A percentile compares a stretch with the other conserved stretches of the same genome.
phyloP scores from a whole-genome alignment of 2,888 invertebrate genomes.

The Allolobophora icterica region DNA sequence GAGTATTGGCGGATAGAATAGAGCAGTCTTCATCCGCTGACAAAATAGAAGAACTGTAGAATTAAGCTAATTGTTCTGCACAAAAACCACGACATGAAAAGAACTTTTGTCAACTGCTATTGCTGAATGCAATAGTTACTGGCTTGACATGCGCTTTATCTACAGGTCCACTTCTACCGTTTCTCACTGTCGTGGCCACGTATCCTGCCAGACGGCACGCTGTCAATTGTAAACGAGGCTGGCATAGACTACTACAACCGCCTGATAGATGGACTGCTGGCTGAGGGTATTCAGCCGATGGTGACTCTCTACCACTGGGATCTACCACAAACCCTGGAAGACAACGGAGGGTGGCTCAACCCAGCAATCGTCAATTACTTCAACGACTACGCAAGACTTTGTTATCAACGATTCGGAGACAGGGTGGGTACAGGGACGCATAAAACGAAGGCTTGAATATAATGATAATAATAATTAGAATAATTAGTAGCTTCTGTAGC shows the following conservation, averaged over 20 bases:
- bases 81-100: too few species aligned
- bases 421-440: constrained; percentile 52
- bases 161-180: constrained; percentile 62
- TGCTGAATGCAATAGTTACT: background rate
- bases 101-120: background rate
- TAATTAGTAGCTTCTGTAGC: too few species aligned
- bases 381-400: constrained; percentile 62
- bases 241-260: constrained; percentile 81
- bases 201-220: constrained; percentile 73
- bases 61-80: too few species aligned
- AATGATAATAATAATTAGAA: background rate
- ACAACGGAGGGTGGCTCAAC: constrained; percentile 64
- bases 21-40: too few species aligned
- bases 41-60: too few species aligned
- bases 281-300: constrained; percentile 70
- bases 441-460: background rate
- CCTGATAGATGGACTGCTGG: constrained; percentile 75
- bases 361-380: constrained; percentile 58
- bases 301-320: constrained; percentile 69
- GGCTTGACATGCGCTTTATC: background rate
- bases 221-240: constrained; percentile 70
- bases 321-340: constrained; percentile 63
- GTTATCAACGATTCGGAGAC: constrained; percentile 63
- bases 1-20: too few species aligned
- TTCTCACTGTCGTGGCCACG: constrained; percentile 75